Percentiles rank a stretch among this genome's conserved stretches.
phyloP scores from a whole-genome alignment of 2,888 invertebrate genomes.

The Polietes domitor region DNA sequence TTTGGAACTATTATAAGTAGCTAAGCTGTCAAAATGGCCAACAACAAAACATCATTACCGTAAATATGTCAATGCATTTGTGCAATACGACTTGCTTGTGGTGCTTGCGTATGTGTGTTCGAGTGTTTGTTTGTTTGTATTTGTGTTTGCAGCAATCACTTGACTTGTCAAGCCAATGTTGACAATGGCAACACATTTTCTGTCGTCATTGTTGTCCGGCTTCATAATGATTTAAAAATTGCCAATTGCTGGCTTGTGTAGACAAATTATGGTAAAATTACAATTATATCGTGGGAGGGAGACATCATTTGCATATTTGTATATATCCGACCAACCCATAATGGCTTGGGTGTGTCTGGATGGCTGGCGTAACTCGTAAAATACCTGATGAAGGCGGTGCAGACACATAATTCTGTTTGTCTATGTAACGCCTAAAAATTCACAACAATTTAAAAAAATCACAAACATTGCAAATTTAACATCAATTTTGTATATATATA shows the following conservation, averaged over 20 bases:
- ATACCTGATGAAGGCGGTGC: constrained; percentile 54
- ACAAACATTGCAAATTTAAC: too few relatives aligned
- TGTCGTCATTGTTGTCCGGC: background rate
- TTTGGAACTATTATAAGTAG: background rate
- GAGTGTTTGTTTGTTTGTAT: background rate
- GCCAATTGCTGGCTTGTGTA: constrained; percentile 12
- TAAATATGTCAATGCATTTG: constrained; percentile 8
- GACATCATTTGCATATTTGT: background rate
- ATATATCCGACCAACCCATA: background rate
- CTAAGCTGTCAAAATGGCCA: constrained; percentile 16
- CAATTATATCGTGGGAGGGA: background rate
- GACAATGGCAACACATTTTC: constrained; percentile 49
- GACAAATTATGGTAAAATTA: constrained; percentile 30
- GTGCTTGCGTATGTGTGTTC: too few relatives aligned
- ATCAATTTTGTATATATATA: too few relatives aligned
- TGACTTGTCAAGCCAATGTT: constrained; percentile 52
- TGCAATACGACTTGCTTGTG: too few relatives aligned
- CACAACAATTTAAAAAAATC: too few relatives aligned
- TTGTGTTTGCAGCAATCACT: constrained; percentile 19
- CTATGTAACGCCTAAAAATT: constrained; percentile 45
- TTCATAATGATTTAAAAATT: constrained; percentile 19
- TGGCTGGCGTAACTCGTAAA: background rate
- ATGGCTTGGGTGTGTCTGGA: background rate
- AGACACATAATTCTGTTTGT: constrained; percentile 49
- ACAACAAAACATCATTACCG: constrained; percentile 12